phyloP scores from a whole-genome alignment of 1,140 invertebrate species.

The Arion vulgaris region DNA sequence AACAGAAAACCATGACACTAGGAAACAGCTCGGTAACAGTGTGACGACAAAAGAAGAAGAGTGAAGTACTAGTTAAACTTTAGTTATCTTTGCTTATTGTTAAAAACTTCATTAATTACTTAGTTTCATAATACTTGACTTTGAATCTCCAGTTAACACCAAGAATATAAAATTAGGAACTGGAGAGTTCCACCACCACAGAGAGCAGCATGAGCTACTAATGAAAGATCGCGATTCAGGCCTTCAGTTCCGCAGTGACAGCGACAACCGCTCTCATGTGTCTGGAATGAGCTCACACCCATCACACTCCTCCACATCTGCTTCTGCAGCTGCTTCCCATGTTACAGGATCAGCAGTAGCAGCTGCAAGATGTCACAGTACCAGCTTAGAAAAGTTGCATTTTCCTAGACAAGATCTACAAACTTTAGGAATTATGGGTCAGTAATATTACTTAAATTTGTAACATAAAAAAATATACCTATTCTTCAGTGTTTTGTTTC shows the following conservation, averaged over 20 bases:
- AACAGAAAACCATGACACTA: no score
- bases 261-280: conserved; percentile 81
- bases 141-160: conserved; percentile 24
- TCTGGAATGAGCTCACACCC: conserved; percentile 73
- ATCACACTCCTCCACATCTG: conserved; percentile 62
- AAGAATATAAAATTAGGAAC: conserved; percentile 47
- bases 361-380: conserved; percentile 71
- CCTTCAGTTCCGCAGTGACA: conserved; percentile 76
- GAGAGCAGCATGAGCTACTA: conserved; percentile 71
- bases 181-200: conserved; percentile 77
- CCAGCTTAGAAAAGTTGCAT: conserved; percentile 83
- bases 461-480: background rate
- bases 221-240: conserved; percentile 65
- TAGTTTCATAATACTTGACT: no score
- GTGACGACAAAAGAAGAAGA: no score
- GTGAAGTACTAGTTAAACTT: no score
- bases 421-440: conserved; percentile 85
- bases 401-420: conserved; percentile 83
- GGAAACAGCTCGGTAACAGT: no score
- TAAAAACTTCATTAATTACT: no score
- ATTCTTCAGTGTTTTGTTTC: no score
- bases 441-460: conserved; percentile 25
- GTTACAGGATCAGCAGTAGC: background rate
- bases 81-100: no score
- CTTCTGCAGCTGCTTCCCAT: conserved; percentile 73